phyloP scores from a whole-genome alignment of 1,140 invertebrate species.

The Orussus abietinus region DNA sequence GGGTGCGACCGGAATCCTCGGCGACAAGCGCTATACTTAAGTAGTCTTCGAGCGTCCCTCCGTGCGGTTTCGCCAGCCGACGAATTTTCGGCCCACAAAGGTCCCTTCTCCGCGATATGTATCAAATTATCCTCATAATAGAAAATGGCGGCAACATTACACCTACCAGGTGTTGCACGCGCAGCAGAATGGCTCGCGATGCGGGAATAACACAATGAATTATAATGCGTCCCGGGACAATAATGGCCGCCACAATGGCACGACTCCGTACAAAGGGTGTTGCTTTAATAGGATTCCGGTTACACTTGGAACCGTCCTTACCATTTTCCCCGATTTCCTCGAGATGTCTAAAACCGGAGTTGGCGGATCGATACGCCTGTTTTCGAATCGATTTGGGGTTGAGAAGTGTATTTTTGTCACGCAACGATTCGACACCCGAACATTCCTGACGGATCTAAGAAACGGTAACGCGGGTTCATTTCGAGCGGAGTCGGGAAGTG shows the following conservation, averaged over 20 bases:
- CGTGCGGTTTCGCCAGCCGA: neutral
- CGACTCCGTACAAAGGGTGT: constrained; percentile 43
- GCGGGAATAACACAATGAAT: constrained; percentile 44
- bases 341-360: constrained; percentile 1
- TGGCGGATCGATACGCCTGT: constrained; percentile 3
- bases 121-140: constrained; percentile 55
- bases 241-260: constrained; percentile 44
- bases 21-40: no score
- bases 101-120: constrained; percentile 42
- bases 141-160: constrained; percentile 53
- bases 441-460: no score
- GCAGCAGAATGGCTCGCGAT: constrained; percentile 30
- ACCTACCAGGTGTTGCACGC: constrained; percentile 50
- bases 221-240: constrained; percentile 45
- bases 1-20: no score
- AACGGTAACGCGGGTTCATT: no score
- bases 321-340: constrained; percentile 27
- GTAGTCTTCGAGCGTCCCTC: neutral
- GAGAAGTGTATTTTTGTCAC: no score
- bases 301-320: constrained; percentile 31
- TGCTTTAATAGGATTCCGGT: constrained; percentile 52
- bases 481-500: no score
- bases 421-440: no score
- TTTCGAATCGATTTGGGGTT: no score
- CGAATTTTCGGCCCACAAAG: constrained; percentile 4